Conservation (phyloP, 1,140 invertebrate species). For the Homarus americanus region DNA sequence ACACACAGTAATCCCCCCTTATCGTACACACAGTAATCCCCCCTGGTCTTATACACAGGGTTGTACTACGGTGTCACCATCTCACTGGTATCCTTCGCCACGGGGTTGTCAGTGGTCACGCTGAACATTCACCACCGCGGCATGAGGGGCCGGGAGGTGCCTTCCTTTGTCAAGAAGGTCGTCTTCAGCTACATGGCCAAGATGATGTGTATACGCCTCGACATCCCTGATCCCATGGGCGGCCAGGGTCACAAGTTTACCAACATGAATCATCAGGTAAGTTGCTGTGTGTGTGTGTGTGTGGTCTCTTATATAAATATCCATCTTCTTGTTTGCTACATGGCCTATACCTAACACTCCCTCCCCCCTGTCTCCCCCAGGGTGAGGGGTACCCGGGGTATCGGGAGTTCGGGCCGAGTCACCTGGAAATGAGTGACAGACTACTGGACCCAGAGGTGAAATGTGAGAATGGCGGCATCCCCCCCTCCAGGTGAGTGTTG, state of each 20-base stretch:
- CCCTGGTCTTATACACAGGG: slow-evolving; percentile 78
- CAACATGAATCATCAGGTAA: background rate
- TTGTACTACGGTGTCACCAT: slow-evolving; percentile 84
- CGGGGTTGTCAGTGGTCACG: slow-evolving; percentile 80
- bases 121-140: slow-evolving; percentile 83
- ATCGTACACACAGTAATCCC: background rate
- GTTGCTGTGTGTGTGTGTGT: background rate
- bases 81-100: slow-evolving; percentile 83
- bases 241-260: slow-evolving; percentile 52
- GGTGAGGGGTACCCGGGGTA: slow-evolving; percentile 1
- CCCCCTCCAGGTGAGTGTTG: slow-evolving; percentile 35
- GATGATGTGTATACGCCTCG: slow-evolving; percentile 80
- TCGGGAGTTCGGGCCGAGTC: background rate
- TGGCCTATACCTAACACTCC: no score
- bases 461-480: slow-evolving; percentile 56
- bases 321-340: no score
- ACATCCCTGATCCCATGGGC: slow-evolving; percentile 76
- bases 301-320: background rate
- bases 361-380: background rate
- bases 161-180: slow-evolving; percentile 79
- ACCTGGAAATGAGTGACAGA: slow-evolving; percentile 41
- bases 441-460: slow-evolving; percentile 56
- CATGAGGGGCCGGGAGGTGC: slow-evolving; percentile 80
- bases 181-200: slow-evolving; percentile 81
- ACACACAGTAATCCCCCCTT: no score